phyloP scores from a whole-genome alignment of 2,888 invertebrate genomes.

The Drosophila atripex region DNA sequence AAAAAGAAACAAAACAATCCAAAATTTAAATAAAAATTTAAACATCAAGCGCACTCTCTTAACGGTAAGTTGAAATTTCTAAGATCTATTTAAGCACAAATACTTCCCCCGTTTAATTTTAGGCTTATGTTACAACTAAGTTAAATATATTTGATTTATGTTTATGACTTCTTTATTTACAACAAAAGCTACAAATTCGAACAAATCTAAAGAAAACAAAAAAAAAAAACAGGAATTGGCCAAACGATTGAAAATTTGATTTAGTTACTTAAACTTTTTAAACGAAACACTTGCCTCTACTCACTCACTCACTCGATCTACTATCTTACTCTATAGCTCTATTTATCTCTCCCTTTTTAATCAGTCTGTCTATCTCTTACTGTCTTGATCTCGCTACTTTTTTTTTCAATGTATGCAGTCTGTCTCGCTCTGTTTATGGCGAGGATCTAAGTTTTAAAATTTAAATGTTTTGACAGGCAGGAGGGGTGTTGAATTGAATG shows the following conservation, averaged over 20 bases:
- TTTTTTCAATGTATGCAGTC: conserved; percentile 41
- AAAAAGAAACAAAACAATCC: conserved; percentile 12
- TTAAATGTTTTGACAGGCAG: conserved; percentile 69
- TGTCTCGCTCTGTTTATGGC: conserved; percentile 32
- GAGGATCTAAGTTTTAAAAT: conserved; percentile 30
- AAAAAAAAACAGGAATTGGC: conserved; percentile 82
- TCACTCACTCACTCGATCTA: conserved; percentile 42
- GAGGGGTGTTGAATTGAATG: conserved; percentile 49
- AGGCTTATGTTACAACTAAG: conserved; percentile 61
- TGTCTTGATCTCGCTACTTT: conserved; percentile 22
- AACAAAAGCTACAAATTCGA: conserved; percentile 53
- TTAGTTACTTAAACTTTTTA: conserved; percentile 38
- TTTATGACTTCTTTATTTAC: conserved; percentile 39
- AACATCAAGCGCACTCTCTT: conserved; percentile 67
- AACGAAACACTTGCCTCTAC: conserved; percentile 56
- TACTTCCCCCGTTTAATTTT: conserved; percentile 28
- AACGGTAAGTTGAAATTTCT: conserved; percentile 74
- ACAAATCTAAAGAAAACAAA: conserved; percentile 62
- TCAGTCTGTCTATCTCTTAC: conserved; percentile 45
- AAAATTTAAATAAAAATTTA: conserved; percentile 43
- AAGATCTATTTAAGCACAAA: conserved; percentile 67
- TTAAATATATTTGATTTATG: conserved; percentile 53
- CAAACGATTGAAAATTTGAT: conserved; percentile 76
- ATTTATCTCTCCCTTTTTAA: conserved; percentile 30
- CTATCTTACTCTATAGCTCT: conserved; percentile 28